Evolutionary conservation across 2,888 invertebrate species (phyloP).

Genomic region (Alcis repandata): DNA sequence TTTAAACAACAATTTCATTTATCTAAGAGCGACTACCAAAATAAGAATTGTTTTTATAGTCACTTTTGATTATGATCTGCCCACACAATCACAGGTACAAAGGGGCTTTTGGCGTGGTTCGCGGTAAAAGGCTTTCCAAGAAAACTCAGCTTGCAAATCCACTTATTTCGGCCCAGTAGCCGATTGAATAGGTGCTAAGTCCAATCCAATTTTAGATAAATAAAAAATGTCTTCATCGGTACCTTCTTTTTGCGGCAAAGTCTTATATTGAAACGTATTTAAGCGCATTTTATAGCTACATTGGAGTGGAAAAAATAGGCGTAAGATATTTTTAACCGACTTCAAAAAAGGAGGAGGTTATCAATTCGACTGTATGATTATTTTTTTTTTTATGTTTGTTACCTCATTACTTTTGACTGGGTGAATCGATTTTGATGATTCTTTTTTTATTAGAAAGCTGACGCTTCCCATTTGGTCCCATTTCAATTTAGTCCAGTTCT

Average conservation of each 20-base stretch:
- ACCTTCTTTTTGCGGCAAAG: not conserved
- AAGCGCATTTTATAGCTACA: not conserved
- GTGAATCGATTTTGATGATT: no score
- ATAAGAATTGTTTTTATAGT: not conserved
- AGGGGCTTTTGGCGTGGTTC: slow-evolving; percentile 14
- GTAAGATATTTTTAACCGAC: no score
- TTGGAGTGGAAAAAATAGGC: not conserved
- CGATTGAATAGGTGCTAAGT: slow-evolving; percentile 3
- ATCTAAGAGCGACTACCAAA: not conserved
- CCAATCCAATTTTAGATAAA: slow-evolving; percentile 18
- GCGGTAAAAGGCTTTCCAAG: slow-evolving; percentile 7
- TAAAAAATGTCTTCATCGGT: not conserved
- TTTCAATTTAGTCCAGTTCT: no score
- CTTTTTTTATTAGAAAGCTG: no score
- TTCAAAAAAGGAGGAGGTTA: no score
- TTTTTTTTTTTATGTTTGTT: no score
- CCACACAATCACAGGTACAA: slow-evolving; percentile 6
- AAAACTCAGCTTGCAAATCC: slow-evolving; percentile 24
- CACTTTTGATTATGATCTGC: slow-evolving; percentile 4
- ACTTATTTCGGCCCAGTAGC: slow-evolving; percentile 10
- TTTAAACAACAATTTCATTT: no score
- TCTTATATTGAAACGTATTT: no score
- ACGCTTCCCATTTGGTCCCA: no score
- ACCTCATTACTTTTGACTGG: no score
- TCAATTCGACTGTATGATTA: no score